These are phyloP conservation scores for Thalassoma bifasciatum DNA, from an alignment of 2,113 vertebrate species.

Conservation along the genomic window DNA sequence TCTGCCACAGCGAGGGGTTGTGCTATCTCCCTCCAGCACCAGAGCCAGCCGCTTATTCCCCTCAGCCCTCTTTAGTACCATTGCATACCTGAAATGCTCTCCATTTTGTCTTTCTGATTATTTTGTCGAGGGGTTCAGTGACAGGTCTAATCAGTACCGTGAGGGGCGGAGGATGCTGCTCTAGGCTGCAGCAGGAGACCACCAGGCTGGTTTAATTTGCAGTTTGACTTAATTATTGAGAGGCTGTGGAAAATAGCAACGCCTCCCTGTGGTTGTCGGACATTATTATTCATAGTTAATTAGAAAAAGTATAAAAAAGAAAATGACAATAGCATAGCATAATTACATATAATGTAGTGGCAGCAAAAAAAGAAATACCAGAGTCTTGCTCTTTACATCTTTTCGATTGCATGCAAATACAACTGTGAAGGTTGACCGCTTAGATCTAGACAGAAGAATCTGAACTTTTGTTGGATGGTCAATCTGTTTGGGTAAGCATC, in stretches of 20 bases:
- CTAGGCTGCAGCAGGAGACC: slow-evolving; percentile 57
- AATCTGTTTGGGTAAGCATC: neutral
- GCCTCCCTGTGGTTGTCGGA: slow-evolving; percentile 35
- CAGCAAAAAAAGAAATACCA: slow-evolving; percentile 5
- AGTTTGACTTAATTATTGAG: slow-evolving; percentile 69
- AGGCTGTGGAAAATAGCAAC: slow-evolving; percentile 53
- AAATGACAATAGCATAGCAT: slow-evolving; percentile 14
- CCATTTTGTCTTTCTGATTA: slow-evolving; percentile 73
- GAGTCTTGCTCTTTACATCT: slow-evolving; percentile 4
- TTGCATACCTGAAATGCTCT: slow-evolving; percentile 72
- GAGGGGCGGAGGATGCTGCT: slow-evolving; percentile 47
- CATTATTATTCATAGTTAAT: slow-evolving; percentile 61
- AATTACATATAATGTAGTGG: slow-evolving; percentile 27
- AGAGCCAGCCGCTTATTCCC: slow-evolving; percentile 67
- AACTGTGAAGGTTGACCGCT: neutral
- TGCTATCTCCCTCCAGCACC: slow-evolving; percentile 70
- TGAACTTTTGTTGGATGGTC: neutral
- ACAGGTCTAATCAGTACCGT: slow-evolving; percentile 69
- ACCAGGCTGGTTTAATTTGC: slow-evolving; percentile 66
- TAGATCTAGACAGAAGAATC: neutral
- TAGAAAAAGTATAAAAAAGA: slow-evolving; percentile 45
- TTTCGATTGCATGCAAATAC: neutral
- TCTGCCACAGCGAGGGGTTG: slow-evolving; percentile 80
- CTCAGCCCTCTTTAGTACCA: slow-evolving; percentile 66
- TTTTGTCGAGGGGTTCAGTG: slow-evolving; percentile 65